phyloP scores from a whole-genome alignment of 2,888 invertebrate species.

The Sphaerophoria taeniata region DNA sequence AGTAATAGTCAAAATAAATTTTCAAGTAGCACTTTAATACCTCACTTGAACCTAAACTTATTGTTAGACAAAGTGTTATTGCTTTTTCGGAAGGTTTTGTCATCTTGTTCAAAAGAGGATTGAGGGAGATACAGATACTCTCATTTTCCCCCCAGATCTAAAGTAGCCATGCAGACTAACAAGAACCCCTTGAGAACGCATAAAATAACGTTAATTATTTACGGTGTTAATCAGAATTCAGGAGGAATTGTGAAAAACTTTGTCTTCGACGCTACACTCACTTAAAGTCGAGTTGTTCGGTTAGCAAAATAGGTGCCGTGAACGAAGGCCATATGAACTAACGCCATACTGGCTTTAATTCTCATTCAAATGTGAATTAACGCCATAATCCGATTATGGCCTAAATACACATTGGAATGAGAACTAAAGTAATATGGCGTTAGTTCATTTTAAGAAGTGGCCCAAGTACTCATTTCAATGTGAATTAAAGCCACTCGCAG shows the following conservation, averaged over 20 bases:
- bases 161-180: background rate
- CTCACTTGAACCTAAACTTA: slow-evolving; percentile 42
- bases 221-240: slow-evolving; percentile 64
- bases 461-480: too few relatives aligned
- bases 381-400: too few relatives aligned
- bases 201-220: slow-evolving; percentile 64
- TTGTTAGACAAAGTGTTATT: slow-evolving; percentile 68
- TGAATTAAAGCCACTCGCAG: too few relatives aligned
- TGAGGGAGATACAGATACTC: background rate
- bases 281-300: slow-evolving; percentile 41
- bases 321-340: slow-evolving; percentile 61
- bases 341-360: too few relatives aligned
- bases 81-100: slow-evolving; percentile 30
- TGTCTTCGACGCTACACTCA: slow-evolving; percentile 32
- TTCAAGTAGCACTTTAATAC: slow-evolving; percentile 71
- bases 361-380: too few relatives aligned
- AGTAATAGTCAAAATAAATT: slow-evolving; percentile 70
- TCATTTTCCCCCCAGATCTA: background rate
- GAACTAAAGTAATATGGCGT: too few relatives aligned
- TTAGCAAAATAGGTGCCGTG: slow-evolving; percentile 39
- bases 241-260: slow-evolving; percentile 54
- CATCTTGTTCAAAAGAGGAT: slow-evolving; percentile 16
- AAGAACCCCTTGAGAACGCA: slow-evolving; percentile 47
- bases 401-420: too few relatives aligned
- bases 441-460: too few relatives aligned